Evolutionary conservation across 1,140 invertebrate species (phyloP), one percentile per base, ranked within the genome.

Genomic region (Drosophila carrolli): DNA sequence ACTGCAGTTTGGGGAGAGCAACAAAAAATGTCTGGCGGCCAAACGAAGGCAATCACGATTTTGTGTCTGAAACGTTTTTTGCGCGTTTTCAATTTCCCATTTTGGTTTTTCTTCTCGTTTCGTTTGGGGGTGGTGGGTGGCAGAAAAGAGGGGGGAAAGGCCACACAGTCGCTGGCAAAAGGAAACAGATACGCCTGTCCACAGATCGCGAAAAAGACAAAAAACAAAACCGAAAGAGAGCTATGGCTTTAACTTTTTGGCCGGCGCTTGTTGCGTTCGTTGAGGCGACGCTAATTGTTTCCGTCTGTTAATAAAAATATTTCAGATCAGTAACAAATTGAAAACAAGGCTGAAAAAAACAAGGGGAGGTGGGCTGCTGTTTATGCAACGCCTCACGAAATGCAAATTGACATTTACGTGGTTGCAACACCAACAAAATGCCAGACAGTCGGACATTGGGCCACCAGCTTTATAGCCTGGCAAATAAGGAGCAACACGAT

Each of bases 391-490:
- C 84, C 75, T 89, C 77, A 89, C 73, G 81, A 89, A 89, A 89
- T 89, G 84, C 85, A 89, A 89, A 89, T 89, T 89, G 84, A 90
- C 84, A 89, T 89, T 89, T 89, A 89, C 84, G 84, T 89, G 84
- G 80, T 83, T 89, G 84, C 84, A 84, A 89, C 84, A 88, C 76
- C 55, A 70, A 57, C 61, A 75, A 60, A 75, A 65, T 71, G 73
- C 61, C 79, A 75, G 62, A 50, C 75, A 82, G 41, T 73, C 72
- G 58, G 60, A 75, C 50, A 78, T 40, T 63, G 58, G 53, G 57
- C 72, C 63, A 70, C 57, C 51, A 29, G 60, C 60, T 68, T 53
- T 53, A 65, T 68, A 61, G 61, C 65, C 84, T 71, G 72, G 79
- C 84, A 89, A 89, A 89, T 89, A 89, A 89, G 84, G 84, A 89